Conservation (phyloP, 30 jellyfish, hydroid and myxozoan species). For the Pseudorhiza aurosa region DNA sequence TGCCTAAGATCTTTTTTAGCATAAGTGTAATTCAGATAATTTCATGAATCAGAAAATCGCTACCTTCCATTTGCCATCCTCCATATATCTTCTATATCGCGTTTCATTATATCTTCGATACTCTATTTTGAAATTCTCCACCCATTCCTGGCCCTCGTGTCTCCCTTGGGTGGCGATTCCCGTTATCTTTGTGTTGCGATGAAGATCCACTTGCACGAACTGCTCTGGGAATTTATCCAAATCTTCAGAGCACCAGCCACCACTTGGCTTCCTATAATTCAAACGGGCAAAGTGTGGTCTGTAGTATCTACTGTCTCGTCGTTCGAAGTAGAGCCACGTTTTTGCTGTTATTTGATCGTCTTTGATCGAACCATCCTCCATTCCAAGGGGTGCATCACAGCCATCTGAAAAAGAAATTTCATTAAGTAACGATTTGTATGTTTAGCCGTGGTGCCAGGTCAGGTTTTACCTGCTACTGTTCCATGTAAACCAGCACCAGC, state of each 20-base stretch:
- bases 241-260: constrained; percentile 95
- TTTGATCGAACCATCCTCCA: constrained; percentile 76
- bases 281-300: constrained; percentile 80
- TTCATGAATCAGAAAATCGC: neutral
- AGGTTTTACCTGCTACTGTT: no score
- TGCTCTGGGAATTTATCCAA: constrained; percentile 48
- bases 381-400: constrained; percentile 79
- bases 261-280: constrained; percentile 67
- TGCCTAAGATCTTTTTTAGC: no score
- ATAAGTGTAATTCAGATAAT: no score
- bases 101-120: constrained; percentile 73
- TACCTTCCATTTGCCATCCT: constrained; percentile 90
- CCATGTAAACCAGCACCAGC: no score
- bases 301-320: constrained; percentile 53
- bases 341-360: constrained; percentile 81
- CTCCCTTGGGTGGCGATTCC: constrained; percentile 94
- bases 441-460: no score
- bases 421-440: no score
- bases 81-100: constrained; percentile 52
- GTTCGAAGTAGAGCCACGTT: constrained; percentile 79
- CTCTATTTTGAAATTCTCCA: constrained; percentile 63
- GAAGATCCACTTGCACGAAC: constrained; percentile 77
- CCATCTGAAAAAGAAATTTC: constrained; percentile 37
- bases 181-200: constrained; percentile 64
- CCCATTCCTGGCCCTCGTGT: constrained; percentile 72